A percentile compares a stretch with the other conserved stretches of the same genome.
phyloP scores from a whole-genome alignment of 1,140 invertebrate genomes.

The Tenebrio molitor region DNA sequence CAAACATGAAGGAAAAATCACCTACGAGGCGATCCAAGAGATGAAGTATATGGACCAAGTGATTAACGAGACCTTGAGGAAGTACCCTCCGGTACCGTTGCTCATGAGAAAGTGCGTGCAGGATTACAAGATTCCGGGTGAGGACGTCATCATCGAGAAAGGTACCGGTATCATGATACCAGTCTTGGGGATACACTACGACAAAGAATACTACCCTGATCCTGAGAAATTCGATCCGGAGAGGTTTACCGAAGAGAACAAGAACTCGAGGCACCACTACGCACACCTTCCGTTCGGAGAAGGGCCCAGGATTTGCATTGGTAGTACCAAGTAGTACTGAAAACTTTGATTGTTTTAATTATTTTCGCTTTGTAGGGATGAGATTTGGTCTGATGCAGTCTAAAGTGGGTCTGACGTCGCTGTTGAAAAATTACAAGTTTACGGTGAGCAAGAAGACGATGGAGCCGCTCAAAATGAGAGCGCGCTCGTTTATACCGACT shows the following conservation, averaged over 20 bases:
- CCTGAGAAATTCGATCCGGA: too few relatives aligned
- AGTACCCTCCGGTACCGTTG: too few relatives aligned
- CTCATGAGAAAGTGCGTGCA: slow-evolving; percentile 57
- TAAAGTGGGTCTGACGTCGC: slow-evolving; percentile 54
- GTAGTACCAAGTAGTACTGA: slow-evolving; percentile 43
- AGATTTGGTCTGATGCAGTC: slow-evolving; percentile 60
- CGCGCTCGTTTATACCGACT: slow-evolving; percentile 19
- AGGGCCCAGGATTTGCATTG: slow-evolving; percentile 72
- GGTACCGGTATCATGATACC: slow-evolving; percentile 62
- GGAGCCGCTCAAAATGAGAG: slow-evolving; percentile 33
- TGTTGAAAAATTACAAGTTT: slow-evolving; percentile 53
- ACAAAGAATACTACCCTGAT: slow-evolving; percentile 69
- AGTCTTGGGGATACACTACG: slow-evolving; percentile 62
- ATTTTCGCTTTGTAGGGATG: slow-evolving; percentile 65
- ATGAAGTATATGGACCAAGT: slow-evolving; percentile 76
- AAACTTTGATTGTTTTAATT: not conserved
- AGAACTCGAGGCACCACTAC: slow-evolving; percentile 55
- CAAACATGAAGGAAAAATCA: slow-evolving; percentile 68
- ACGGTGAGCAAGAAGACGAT: slow-evolving; percentile 38
- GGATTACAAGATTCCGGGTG: slow-evolving; percentile 62
- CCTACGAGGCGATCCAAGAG: slow-evolving; percentile 73
- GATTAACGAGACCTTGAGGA: too few relatives aligned
- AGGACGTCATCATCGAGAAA: too few relatives aligned
- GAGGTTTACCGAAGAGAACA: slow-evolving; percentile 64
- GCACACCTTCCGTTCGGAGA: slow-evolving; percentile 71